Evolutionary conservation across 2,113 vertebrate genomes (phyloP).

Genomic region (Gobiocypris rarus): DNA sequence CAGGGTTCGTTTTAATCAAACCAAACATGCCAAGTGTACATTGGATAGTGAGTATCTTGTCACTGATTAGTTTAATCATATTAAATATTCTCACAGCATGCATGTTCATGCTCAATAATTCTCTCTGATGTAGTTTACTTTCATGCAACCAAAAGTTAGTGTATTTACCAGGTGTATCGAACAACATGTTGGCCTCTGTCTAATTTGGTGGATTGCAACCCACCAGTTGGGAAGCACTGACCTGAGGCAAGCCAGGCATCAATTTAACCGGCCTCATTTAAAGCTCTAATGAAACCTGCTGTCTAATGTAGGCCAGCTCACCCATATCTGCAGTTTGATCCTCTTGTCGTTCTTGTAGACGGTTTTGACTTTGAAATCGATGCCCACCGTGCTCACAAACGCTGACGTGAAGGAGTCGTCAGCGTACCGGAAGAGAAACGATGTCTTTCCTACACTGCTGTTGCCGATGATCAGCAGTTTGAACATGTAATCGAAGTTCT

Average conservation of each 20-base stretch:
- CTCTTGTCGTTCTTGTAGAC: slow-evolving; percentile 89
- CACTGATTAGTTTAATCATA: background rate
- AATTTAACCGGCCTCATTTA: slow-evolving; percentile 3
- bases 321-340: slow-evolving; percentile 91
- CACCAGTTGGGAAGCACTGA: background rate
- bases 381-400: slow-evolving; percentile 56
- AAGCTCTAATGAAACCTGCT: slow-evolving; percentile 1
- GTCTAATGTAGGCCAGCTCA: slow-evolving; percentile 66
- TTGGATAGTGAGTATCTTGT: background rate
- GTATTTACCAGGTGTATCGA: background rate
- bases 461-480: slow-evolving; percentile 23
- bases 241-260: slow-evolving; percentile 1
- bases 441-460: slow-evolving; percentile 73
- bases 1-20: too few species aligned
- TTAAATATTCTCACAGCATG: background rate
- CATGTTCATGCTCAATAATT: background rate
- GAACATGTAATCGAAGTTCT: slow-evolving; percentile 86
- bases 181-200: background rate
- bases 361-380: slow-evolving; percentile 67
- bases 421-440: slow-evolving; percentile 86
- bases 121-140: background rate
- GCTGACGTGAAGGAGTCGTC: slow-evolving; percentile 76
- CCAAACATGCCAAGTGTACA: background rate
- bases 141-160: too few species aligned
- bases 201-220: background rate